Conservation (phyloP, 92 coral and sea anemone species). For the Umimayanthus chanpuru region DNA sequence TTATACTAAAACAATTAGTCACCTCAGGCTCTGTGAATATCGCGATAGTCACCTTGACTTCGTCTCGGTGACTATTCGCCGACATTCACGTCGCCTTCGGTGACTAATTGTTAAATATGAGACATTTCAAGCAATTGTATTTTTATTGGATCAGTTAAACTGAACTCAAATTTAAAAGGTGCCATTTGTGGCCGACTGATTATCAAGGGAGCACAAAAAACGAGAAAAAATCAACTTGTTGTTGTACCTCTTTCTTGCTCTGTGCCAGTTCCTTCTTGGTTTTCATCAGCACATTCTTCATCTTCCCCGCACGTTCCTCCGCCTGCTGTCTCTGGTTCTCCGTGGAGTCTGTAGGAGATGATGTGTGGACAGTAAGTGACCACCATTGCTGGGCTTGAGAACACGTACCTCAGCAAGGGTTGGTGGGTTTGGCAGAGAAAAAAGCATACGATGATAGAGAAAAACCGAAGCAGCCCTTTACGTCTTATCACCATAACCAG, state of each 20-base stretch:
- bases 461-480: neutral
- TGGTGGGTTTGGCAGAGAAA: neutral
- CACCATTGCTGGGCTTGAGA: neutral
- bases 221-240: neutral
- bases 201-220: no score
- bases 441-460: neutral
- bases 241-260: slow-evolving; percentile 72
- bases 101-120: no score
- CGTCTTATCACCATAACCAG: no score
- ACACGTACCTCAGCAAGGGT: neutral
- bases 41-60: no score
- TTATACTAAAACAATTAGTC: no score
- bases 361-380: neutral
- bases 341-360: slow-evolving; percentile 61
- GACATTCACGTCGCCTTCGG: no score
- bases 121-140: no score
- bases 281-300: slow-evolving; percentile 85
- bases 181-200: no score
- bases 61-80: no score
- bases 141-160: no score
- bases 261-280: slow-evolving; percentile 88
- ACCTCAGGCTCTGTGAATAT: no score
- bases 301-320: slow-evolving; percentile 84
- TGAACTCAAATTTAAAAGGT: no score
- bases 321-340: slow-evolving; percentile 83